Evolutionary conservation across 2,113 vertebrate genomes (phyloP), one percentile per base, ranked within the genome.

Genomic region (Poicephalus meyeri): DNA sequence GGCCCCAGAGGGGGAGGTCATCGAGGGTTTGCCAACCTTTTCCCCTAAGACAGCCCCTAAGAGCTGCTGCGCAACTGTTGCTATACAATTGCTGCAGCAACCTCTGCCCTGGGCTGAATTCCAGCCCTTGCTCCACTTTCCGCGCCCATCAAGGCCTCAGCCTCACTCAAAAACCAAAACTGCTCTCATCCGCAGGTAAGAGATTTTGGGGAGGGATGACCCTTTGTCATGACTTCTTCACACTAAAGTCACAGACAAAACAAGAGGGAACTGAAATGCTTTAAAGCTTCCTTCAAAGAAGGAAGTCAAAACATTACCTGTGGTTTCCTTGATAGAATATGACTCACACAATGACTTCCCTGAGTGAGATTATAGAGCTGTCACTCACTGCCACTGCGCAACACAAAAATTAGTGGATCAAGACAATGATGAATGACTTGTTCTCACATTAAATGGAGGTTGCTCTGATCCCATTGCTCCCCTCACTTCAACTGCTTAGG

Each of bases 391-490:
- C 37, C 89, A 82, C 53, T 2, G 1, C 31, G 46, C 19, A n/a
- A 33, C 55, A 70, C 1, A 2, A 64, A 41, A 88, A 84, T 55
- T 20, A 72, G 8, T 2, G 2, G 41, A 11, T 93, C 35, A 19
- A 60, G 64, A 42, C 35, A 42, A 12, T 70, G 88, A 70, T 37
- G 41, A 76, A 80, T 41, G 66, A 29, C 52, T 70, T 3, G 4
- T 35, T 55, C 18, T 63, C 26, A 13, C 0, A 0, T 47, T 58
- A 31, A 61, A 20, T 0, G 1, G 5, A 4, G 44, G 13, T 60
- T 86, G 80, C 42, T 80, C 55, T 65, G 47, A 78, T 33, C 53
- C 46, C 70, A 14, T 10, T 10, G 24, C 35, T 29, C 53, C 42
- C 41, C 63, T 55, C 35, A 4, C 42, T 64, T 16, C 44, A 16